phyloP scores from a whole-genome alignment of 2,797 vertebrate species.

The Hipposideros larvatus region DNA sequence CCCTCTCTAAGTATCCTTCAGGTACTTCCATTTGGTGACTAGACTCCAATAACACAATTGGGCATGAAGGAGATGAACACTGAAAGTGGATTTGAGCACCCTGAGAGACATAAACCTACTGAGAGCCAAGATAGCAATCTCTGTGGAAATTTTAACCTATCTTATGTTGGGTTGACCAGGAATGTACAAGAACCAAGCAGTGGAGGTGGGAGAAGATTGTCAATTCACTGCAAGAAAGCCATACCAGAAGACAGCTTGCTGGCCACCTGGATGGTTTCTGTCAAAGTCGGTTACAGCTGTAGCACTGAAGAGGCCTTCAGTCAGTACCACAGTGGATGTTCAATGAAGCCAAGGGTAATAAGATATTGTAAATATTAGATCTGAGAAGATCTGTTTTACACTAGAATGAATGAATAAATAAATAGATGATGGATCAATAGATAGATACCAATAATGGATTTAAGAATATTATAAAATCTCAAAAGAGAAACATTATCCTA shows the following conservation, averaged over 20 bases:
- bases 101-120: neutral
- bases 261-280: no score
- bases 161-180: neutral
- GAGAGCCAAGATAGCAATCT: neutral
- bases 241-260: neutral
- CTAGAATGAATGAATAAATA: neutral
- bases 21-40: neutral
- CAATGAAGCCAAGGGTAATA: neutral
- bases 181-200: neutral
- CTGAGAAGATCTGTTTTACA: neutral
- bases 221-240: neutral
- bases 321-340: neutral
- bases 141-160: neutral
- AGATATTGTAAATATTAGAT: neutral
- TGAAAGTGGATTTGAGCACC: neutral
- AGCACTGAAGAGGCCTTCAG: neutral
- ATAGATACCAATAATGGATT: neutral
- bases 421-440: neutral
- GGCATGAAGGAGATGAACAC: neutral
- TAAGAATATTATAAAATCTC: neutral
- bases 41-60: neutral
- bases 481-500: neutral
- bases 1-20: neutral
- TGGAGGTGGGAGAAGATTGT: neutral
- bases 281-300: neutral